phyloP scores from a whole-genome alignment of 2,797 vertebrate genomes.

The Rhynchonycteris naso region DNA sequence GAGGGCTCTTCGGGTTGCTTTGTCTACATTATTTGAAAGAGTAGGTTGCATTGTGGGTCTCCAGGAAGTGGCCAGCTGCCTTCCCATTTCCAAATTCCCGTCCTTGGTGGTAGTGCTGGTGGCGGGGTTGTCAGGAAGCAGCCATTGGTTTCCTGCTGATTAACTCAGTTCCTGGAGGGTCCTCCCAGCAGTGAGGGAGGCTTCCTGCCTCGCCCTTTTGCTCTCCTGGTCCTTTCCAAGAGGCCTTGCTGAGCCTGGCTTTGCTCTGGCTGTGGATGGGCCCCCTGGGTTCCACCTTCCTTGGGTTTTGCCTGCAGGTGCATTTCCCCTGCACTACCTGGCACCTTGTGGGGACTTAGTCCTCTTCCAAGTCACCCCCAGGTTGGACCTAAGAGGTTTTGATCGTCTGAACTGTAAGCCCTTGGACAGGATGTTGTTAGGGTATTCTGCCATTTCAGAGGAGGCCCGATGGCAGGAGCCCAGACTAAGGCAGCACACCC shows the following conservation, averaged over 20 bases:
- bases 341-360: not conserved
- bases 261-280: not conserved
- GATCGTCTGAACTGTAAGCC: not conserved
- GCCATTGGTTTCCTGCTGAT: conserved; percentile 72
- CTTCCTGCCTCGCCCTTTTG: not conserved
- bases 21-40: not conserved
- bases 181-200: not conserved
- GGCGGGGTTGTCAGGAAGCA: conserved; percentile 54
- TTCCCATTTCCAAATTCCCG: conserved; percentile 46
- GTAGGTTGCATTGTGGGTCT: conserved; percentile 6
- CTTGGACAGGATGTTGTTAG: not conserved
- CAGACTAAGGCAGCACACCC: not conserved
- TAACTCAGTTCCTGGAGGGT: conserved; percentile 60
- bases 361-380: not conserved
- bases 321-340: not conserved
- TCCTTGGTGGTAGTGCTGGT: not conserved
- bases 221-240: not conserved
- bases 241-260: not conserved
- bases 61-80: conserved; percentile 50
- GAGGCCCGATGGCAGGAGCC: not conserved
- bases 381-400: not conserved
- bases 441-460: not conserved
- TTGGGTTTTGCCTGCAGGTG: conserved; percentile 15
- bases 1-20: not conserved
- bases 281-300: not conserved